Percentiles rank a stretch among this genome's conserved stretches.
phyloP scores from a whole-genome alignment of 2,113 vertebrate genomes.

The Sapajus apella region DNA sequence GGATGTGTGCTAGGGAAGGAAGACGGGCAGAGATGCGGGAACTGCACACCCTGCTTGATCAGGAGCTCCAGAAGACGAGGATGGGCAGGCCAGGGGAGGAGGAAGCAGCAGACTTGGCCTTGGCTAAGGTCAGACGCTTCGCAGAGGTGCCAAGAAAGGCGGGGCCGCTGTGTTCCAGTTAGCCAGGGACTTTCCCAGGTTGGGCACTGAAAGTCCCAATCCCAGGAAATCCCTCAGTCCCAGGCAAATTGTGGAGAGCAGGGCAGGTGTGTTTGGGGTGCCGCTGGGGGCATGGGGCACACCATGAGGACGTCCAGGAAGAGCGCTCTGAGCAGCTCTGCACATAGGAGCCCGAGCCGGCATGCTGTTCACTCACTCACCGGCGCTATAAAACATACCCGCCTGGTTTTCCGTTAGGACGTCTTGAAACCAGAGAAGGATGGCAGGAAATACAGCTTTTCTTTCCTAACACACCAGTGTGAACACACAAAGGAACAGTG shows the following conservation, averaged over 20 bases:
- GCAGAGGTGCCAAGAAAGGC: neutral
- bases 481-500: neutral
- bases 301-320: fast-evolving
- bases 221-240: neutral
- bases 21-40: neutral
- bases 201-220: neutral
- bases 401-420: too few species aligned
- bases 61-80: neutral
- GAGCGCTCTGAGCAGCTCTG: neutral
- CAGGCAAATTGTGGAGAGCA: neutral
- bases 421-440: too few species aligned
- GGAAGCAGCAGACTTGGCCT: fast-evolving
- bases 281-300: fast-evolving
- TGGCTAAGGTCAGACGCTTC: neutral
- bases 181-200: neutral
- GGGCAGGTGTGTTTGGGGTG: neutral
- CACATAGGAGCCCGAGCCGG: fast-evolving
- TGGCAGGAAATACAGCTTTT: neutral
- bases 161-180: fast-evolving
- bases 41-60: neutral
- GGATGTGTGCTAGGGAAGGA: neutral
- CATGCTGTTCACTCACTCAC: neutral
- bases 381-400: neutral
- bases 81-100: too few species aligned
- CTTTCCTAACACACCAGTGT: neutral